Evolutionary conservation across 2,113 vertebrate species (phyloP), one percentile per base, ranked within the genome.

Genomic region (Syngnathus scovelli): DNA sequence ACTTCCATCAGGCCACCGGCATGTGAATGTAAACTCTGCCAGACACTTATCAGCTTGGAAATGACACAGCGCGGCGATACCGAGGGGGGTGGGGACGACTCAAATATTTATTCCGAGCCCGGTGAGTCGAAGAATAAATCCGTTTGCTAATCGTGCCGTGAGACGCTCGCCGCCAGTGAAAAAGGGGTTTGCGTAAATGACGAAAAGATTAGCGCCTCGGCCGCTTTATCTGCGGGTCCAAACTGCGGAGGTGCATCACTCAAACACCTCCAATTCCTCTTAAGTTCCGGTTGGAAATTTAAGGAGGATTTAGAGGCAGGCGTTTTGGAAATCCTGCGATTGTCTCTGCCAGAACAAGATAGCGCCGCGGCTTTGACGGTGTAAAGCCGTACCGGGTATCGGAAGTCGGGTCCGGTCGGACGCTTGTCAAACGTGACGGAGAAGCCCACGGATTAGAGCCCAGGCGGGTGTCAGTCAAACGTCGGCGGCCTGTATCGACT

Each of bases 111-210:
- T 91, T 91, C 87, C 86, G 76, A 80, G 86, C 71, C 74, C 74
- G 83, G 83, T 77, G 89, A 92, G 88, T 90, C 85, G 84, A 86
- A 87, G 86, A 90, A 86, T 89, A 91, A 90, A 90, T 90, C 89
- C 89, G 76, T 85, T 71, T 71, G 82, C 85, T 91, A 91, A 91
- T 91, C 86, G 49, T 71, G 67, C 78, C 66, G 78, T 76, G 85
- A 89, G 86, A 90, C 85, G 88, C 85, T 81, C 56, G 63, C 69
- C 69, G 70, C 83, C 69, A 74, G 85, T 85, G 86, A 85, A 87
- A 90, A 86, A 89, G 83, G 82, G 85, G 86, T 91, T 89, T 90
- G 87, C 90, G 88, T 90, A 90, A 91, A 91, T 90, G 85, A 90
- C 86, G 78, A 78, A 88, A 86, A 91, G 89, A 92, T 91, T 89